Percentiles rank a stretch among this genome's conserved stretches.
Evolutionary conservation across 2,888 invertebrate species (phyloP).

Genomic region (Osmoderma eremita): DNA sequence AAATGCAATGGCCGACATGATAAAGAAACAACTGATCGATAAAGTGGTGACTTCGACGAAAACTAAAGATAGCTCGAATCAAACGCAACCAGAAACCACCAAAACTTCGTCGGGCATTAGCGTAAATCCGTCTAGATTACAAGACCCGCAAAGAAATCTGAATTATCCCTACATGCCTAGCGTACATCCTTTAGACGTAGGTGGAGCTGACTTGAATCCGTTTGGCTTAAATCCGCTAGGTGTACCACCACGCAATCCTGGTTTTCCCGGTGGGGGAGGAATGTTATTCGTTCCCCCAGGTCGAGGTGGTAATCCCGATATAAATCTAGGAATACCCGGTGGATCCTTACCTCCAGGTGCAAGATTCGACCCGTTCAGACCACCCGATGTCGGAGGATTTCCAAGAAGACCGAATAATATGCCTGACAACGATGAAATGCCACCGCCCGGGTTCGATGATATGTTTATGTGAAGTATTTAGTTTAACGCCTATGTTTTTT

Average conservation of each 20-base stretch:
- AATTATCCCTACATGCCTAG: conserved; percentile 15
- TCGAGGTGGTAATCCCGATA: conserved; percentile 47
- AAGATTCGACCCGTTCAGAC: conserved; percentile 87
- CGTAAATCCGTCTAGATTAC: conserved; percentile 26
- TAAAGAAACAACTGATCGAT: conserved; percentile 75
- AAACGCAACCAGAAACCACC: conserved; percentile 45
- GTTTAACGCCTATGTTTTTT: conserved; percentile 26
- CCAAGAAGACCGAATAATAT: conserved; percentile 58
- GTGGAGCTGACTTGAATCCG: conserved; percentile 83
- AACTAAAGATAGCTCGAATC: conserved; percentile 49
- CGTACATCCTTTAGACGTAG: conserved; percentile 63
- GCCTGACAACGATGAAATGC: conserved; percentile 79
- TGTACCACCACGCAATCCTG: conserved; percentile 40
- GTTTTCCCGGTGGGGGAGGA: conserved; percentile 68
- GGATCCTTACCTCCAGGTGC: conserved; percentile 80
- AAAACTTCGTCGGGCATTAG: conserved; percentile 4
- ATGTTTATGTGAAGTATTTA: conserved; percentile 74
- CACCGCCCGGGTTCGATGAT: conserved; percentile 79
- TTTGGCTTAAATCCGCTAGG: conserved; percentile 66
- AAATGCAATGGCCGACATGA: conserved; percentile 69
- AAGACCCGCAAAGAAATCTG: conserved; percentile 18
- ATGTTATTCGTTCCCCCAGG: conserved; percentile 80
- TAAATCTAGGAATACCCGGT: conserved; percentile 55
- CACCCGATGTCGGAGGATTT: conserved; percentile 66
- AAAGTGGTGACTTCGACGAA: conserved; percentile 66